These are phyloP conservation scores for Dendrolimus kikuchii DNA, from an alignment of 1,140 invertebrate genomes.

Conservation along the genomic window DNA sequence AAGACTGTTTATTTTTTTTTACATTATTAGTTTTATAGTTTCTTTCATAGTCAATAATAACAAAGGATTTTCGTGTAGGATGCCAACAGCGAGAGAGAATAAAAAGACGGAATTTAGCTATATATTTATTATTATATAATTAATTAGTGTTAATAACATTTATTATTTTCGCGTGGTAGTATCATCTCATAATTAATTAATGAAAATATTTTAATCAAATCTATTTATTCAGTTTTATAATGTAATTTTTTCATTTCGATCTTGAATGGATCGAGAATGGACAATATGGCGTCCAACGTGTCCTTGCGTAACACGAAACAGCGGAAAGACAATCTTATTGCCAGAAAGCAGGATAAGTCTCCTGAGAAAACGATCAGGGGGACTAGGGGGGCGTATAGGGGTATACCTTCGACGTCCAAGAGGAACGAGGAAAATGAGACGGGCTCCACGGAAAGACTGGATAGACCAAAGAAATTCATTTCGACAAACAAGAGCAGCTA, in stretches of 20 bases:
- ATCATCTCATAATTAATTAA: conserved; percentile 11
- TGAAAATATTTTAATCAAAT: conserved; percentile 5
- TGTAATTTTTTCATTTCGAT: conserved; percentile 5
- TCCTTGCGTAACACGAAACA: conserved; percentile 59
- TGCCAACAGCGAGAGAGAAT: conserved; percentile 66
- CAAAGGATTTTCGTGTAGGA: conserved; percentile 34
- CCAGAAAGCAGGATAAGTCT: conserved; percentile 68
- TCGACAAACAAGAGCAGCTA: conserved; percentile 58
- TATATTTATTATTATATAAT: conserved; percentile 57
- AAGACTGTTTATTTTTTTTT: conserved; percentile 63
- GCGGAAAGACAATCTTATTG: conserved; percentile 62
- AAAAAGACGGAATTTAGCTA: conserved; percentile 64
- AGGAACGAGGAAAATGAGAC: conserved; percentile 55
- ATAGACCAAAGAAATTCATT: conserved; percentile 66
- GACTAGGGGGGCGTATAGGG: conserved; percentile 56
- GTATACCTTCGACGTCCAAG: conserved; percentile 50
- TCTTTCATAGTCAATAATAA: conserved; percentile 39
- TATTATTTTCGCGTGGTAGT: conserved; percentile 10
- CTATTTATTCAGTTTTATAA: conserved; percentile 3
- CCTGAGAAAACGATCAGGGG: conserved; percentile 66
- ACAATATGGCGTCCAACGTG: conserved; percentile 66
- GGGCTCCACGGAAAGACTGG: conserved; percentile 58
- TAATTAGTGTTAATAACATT: conserved; percentile 39
- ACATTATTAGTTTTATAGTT: conserved; percentile 39
- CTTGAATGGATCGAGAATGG: conserved; percentile 51